A percentile compares a stretch with the other conserved stretches of the same genome.
Evolutionary conservation across 2,888 invertebrate genomes (phyloP).

Genomic region (Lithosia quadra): DNA sequence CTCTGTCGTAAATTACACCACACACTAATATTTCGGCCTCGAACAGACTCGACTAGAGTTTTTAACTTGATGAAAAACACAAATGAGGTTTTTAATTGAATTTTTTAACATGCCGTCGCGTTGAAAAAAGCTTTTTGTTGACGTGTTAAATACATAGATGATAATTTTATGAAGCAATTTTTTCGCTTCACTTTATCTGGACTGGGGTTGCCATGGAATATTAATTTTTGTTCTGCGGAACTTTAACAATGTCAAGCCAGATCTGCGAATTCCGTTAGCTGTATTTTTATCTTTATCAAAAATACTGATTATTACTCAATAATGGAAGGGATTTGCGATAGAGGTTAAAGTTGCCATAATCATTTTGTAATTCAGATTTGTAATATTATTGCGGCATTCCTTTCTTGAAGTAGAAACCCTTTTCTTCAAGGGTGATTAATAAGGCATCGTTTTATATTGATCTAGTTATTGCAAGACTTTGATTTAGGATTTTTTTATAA

Average conservation of each 20-base stretch:
- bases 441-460: no score
- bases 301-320: no score
- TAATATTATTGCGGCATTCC: no score
- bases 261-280: neutral
- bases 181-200: constrained; percentile 30
- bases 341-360: no score
- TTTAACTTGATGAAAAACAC: constrained; percentile 75
- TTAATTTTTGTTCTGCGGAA: constrained; percentile 29
- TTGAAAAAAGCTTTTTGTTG: constrained; percentile 49
- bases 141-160: constrained; percentile 57
- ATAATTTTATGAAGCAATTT: constrained; percentile 42
- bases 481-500: no score
- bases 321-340: no score
- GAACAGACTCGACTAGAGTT: constrained; percentile 63
- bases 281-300: neutral
- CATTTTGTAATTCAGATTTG: no score
- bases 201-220: constrained; percentile 23
- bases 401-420: no score
- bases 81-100: constrained; percentile 74
- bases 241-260: neutral
- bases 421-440: no score
- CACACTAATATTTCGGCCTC: constrained; percentile 60
- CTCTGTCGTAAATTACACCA: constrained; percentile 44
- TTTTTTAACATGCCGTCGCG: constrained; percentile 59
- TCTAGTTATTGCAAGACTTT: no score